phyloP scores from a whole-genome alignment of 1,140 invertebrate species.

The Goniozus legneri region DNA sequence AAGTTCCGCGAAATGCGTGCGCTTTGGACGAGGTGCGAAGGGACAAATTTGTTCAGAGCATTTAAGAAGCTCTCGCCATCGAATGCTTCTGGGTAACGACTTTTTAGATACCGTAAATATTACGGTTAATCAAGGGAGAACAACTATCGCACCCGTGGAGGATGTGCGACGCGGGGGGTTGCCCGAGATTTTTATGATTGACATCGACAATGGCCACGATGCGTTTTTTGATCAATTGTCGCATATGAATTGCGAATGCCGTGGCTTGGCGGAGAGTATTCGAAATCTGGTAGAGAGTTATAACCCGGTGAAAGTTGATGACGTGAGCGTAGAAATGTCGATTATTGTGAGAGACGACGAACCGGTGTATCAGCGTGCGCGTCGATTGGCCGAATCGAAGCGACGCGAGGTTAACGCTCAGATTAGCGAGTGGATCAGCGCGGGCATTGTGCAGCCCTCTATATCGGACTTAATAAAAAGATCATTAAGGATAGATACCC shows the following conservation, averaged over 20 bases:
- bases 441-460: constrained; percentile 33
- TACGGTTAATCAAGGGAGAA: not conserved
- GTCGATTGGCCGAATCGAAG: not conserved
- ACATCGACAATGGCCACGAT: not conserved
- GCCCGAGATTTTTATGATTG: not conserved
- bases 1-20: not conserved
- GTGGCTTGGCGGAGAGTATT: not conserved
- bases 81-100: not conserved
- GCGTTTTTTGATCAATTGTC: not conserved
- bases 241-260: not conserved
- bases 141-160: not conserved
- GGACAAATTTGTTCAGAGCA: not conserved
- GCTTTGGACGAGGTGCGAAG: not conserved
- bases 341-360: constrained; percentile 5
- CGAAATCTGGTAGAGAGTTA: constrained; percentile 4
- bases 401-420: not conserved
- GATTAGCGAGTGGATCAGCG: constrained; percentile 3
- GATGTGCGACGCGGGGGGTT: not conserved
- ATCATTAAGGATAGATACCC: constrained; percentile 11
- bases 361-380: not conserved
- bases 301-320: not conserved
- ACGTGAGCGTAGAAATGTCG: not conserved
- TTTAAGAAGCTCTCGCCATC: not conserved
- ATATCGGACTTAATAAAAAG: constrained; percentile 38
- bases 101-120: not conserved